Conservation (phyloP, 2,113 vertebrate species). For the Panthera uncia region DNA sequence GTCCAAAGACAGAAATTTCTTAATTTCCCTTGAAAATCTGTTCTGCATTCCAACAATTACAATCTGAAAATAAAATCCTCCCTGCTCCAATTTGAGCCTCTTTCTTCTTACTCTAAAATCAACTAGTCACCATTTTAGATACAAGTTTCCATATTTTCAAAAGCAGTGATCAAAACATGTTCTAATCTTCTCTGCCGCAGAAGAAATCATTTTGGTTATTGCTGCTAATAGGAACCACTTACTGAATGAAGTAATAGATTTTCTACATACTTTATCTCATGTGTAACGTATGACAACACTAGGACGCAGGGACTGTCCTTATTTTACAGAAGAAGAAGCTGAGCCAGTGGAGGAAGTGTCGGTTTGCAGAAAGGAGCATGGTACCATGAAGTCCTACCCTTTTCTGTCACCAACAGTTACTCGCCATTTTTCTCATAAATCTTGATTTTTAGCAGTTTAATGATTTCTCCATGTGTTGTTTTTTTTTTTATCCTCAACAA, state of each 20-base stretch:
- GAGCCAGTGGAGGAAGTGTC: not conserved
- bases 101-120: not conserved
- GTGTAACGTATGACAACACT: not conserved
- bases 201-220: constrained; percentile 35
- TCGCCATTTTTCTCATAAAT: not conserved
- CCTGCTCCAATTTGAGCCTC: not conserved
- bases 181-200: not conserved
- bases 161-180: not conserved
- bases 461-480: not conserved
- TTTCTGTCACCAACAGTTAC: not conserved
- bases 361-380: not conserved
- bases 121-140: not conserved
- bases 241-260: not conserved
- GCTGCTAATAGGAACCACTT: not conserved
- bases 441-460: constrained; percentile 19
- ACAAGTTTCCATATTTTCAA: constrained; percentile 6
- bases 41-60: not conserved
- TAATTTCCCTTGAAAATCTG: constrained; percentile 27
- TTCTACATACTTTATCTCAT: not conserved
- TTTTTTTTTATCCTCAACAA: not conserved
- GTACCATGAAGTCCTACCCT: not conserved
- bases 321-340: not conserved
- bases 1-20: constrained; percentile 14
- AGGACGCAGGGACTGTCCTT: not conserved
- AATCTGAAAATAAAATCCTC: not conserved